Base-by-base conservation (phyloP, 2,797 vertebrate genomes). In the Ibycter americanus region DNA sequence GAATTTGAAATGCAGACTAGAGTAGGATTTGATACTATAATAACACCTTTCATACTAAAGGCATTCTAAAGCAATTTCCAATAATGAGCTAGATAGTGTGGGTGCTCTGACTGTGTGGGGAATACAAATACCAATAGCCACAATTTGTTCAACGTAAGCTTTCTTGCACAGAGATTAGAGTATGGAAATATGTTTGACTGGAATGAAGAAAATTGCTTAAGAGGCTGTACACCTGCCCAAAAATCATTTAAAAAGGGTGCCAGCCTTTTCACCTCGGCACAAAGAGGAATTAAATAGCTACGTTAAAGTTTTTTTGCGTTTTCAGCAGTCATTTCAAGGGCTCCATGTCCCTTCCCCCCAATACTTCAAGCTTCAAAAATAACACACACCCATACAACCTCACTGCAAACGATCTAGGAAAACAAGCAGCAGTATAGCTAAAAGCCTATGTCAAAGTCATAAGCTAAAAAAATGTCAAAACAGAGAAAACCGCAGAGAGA, bases 1-100 rank as follows among this genome's bases (percentile, higher is more conserved):
- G 89, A 95, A 83, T 90, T 90, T 96, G 87, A 97, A 96, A 95
- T 83, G 88, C 46, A 88, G 93, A 95, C 87, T 92, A 31, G 58
- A 93, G 76, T 52, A 92, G 88, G 86, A 97, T 96, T 97, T 96
- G 91, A 95, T 97, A 92, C 73, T 83, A 59, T 96, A 97, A 92
- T 92, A 91, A 68, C 79, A 89, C 74, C 96, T 97, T 97, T 97
- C 90, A 94, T 81, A 92, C 61, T 49, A 38, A 96, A 93, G 83
- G 49, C 68, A 94, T 97, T 96, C 94, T 79, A 78, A 96, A 87
- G 90, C 94, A 95, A 92, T 90, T 96, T 89, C 90, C 84, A 74
- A 80, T 96, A 96, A 93, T 83, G 87, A 96, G 59, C 51, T 89
- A 73, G 76, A 76, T 72, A 76, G 56, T 90, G 51, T 82, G 90